Evolutionary conservation across 2,113 vertebrate genomes (phyloP).

Genomic region (Probosciger aterrimus): DNA sequence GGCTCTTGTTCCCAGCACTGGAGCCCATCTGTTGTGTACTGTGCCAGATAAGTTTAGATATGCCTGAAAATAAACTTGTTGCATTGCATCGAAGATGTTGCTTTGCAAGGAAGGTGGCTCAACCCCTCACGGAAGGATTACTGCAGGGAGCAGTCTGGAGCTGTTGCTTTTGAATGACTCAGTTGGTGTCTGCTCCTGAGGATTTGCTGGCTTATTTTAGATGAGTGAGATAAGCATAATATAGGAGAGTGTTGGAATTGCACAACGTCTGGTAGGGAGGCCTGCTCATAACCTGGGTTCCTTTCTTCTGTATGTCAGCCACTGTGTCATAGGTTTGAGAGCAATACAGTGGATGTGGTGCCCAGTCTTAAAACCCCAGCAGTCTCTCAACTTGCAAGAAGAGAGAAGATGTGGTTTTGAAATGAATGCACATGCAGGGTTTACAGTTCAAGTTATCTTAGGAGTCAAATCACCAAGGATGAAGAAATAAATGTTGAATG

Average conservation of each 20-base stretch:
- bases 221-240: not conserved
- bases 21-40: not conserved
- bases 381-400: not conserved
- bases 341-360: not conserved
- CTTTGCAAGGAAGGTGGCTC: not conserved
- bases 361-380: not conserved
- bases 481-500: not conserved
- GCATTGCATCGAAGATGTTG: not conserved
- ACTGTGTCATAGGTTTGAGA: not conserved
- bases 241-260: not conserved
- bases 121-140: not conserved
- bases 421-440: not conserved
- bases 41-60: not conserved
- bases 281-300: not conserved
- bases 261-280: rapidly evolving
- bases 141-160: not conserved
- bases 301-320: not conserved
- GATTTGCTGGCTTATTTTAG: not conserved
- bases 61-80: not conserved
- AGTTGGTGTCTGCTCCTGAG: not conserved
- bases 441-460: not conserved
- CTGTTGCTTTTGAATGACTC: not conserved
- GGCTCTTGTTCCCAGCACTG: not conserved
- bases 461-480: not conserved
- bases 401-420: not conserved